Base-by-base conservation (phyloP, 2,113 vertebrate genomes). In the Albula goreensis region DNA sequence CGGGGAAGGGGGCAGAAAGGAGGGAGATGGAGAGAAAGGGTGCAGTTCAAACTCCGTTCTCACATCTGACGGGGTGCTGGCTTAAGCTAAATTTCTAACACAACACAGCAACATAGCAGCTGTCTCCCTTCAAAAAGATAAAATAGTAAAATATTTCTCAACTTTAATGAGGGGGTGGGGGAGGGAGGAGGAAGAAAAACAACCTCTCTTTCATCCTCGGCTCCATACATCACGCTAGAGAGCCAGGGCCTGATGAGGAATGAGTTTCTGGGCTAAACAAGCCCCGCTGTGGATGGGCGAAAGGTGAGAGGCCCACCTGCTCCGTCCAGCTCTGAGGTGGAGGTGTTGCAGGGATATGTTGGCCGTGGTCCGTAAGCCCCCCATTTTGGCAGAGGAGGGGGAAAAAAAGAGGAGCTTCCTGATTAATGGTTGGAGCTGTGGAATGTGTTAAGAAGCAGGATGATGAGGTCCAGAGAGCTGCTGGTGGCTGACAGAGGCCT, bases 401-500 rank as follows among this genome's bases (percentile, higher is more conserved):
- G 74, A 85, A 53, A 85, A 52, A 85, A 8, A 53, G 83, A 77
- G 50, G 50, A n/a, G 83, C 22, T 9, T 25, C 22, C 74, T 85
- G 83, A 78, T 78, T 85, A 85, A 79, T 70, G 8, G 74, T 15
- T 11, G 83, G 79, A 41, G n/a, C 50, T 70, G 52, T 22, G 74
- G 77, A 78, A 85, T 78, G 8, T 5, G 51, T 11, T 9, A 52
- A 22, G 51, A 78, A 79, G 51, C 52, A 52, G 5, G 25, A 15
- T 57, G 83, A 78, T 3, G 17, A 79, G 74, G 79, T n/a, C 25
- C 70, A 85, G 83, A 85, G 83, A 78, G 51, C 19, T 22, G 52
- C 25, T 5, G 51, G 52, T 17, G 83, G 60, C n/a, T 48, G 77
- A 78, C 25, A 19, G 19, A 31, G 60, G 22, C 22, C 49, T 5